phyloP scores from a whole-genome alignment of 2,113 vertebrate species.

The Microcebus lehilahytsara region DNA sequence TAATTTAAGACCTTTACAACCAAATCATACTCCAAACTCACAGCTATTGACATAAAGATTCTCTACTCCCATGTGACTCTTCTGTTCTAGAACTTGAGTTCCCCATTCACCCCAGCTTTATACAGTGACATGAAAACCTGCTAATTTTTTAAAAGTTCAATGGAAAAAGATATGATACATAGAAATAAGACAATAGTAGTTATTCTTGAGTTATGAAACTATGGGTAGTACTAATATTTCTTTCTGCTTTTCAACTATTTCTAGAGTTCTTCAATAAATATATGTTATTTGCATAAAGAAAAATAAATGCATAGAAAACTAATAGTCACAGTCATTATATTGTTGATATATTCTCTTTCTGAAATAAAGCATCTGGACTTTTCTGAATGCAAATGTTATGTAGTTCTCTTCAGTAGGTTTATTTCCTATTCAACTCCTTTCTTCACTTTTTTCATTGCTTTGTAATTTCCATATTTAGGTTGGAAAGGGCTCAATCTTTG shows the following conservation, averaged over 20 bases:
- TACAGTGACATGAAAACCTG: not conserved
- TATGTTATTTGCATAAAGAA: not conserved
- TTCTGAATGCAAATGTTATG: not conserved
- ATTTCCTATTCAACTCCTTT: conserved; percentile 35
- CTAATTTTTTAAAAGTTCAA: not conserved
- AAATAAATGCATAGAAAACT: conserved; percentile 1
- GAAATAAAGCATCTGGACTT: conserved; percentile 20
- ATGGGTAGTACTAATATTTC: not conserved
- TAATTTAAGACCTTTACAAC: not conserved
- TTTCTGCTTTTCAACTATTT: not conserved
- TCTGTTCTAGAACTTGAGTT: not conserved
- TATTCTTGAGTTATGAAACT: not conserved
- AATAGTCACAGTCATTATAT: not conserved
- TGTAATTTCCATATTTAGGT: not conserved
- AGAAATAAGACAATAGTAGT: not conserved
- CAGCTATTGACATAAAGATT: not conserved
- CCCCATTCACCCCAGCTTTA: not conserved
- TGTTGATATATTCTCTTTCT: not conserved
- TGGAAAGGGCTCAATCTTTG: not conserved
- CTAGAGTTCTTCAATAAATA: not conserved
- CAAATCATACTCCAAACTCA: not conserved
- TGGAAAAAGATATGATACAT: not conserved
- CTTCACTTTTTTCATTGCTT: conserved; percentile 22
- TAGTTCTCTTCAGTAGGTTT: not conserved
- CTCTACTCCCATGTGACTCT: not conserved